Conservation (phyloP, 2,888 invertebrate species). For the Trichopoda pennipes region DNA sequence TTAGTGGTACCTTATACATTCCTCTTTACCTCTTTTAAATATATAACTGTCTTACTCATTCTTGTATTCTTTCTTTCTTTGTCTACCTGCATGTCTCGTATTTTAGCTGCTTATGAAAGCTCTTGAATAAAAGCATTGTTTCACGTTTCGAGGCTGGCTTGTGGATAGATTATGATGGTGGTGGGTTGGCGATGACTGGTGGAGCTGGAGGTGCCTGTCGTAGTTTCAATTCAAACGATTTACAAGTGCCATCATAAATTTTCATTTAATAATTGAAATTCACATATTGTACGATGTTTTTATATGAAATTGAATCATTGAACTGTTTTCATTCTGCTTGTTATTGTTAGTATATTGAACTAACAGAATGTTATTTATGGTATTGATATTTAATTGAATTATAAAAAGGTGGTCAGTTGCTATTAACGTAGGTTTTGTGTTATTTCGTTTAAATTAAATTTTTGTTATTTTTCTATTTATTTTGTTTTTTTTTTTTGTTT, state of each 20-base stretch:
- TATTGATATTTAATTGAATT: conserved; percentile 64
- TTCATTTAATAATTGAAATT: conserved; percentile 66
- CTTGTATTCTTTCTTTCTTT: not conserved
- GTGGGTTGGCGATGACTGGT: not conserved
- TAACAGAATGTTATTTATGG: conserved; percentile 50
- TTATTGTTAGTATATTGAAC: conserved; percentile 39
- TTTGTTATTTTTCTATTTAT: conserved; percentile 11
- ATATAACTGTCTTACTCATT: no score
- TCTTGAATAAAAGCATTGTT: conserved; percentile 49
- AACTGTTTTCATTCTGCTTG: not conserved
- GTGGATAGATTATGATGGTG: not conserved
- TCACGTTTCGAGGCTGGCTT: conserved; percentile 53
- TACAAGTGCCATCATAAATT: conserved; percentile 63
- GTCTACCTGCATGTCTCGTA: not conserved
- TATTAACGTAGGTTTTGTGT: conserved; percentile 38
- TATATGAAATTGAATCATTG: conserved; percentile 32
- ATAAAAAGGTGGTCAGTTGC: conserved; percentile 48
- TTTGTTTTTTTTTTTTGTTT: no score
- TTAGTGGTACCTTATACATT: conserved; percentile 35
- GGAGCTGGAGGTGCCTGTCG: not conserved
- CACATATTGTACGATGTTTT: conserved; percentile 62
- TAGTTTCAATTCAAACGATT: conserved; percentile 37
- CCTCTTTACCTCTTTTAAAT: not conserved
- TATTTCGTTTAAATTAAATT: conserved; percentile 16
- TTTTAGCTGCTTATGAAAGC: conserved; percentile 6